phyloP scores from a whole-genome alignment of 2,888 invertebrate genomes.

The Malthinus seriepunctatus region DNA sequence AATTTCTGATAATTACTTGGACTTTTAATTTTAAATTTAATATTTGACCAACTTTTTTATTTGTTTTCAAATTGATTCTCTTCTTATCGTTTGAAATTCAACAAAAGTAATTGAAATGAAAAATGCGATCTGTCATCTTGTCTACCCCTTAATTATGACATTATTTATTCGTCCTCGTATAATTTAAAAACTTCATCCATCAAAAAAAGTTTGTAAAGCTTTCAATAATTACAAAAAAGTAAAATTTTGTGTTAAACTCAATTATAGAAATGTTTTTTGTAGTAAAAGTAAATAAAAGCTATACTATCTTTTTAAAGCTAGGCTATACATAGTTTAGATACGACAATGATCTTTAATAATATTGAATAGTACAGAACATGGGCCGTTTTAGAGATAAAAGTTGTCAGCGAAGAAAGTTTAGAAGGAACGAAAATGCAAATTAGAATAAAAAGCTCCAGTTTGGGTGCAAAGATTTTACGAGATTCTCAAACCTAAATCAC shows the following conservation, averaged over 20 bases:
- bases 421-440: conserved; percentile 45
- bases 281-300: no score
- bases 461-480: conserved; percentile 43
- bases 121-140: conserved; percentile 43
- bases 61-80: conserved; percentile 43
- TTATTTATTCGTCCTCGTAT: conserved; percentile 28
- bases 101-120: conserved; percentile 47
- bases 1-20: conserved; percentile 41
- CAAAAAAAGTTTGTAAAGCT: conserved; percentile 24
- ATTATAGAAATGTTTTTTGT: conserved; percentile 2
- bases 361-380: conserved; percentile 48
- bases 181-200: conserved; percentile 34
- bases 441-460: conserved; percentile 46
- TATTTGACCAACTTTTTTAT: conserved; percentile 42
- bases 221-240: conserved; percentile 28
- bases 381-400: conserved; percentile 47
- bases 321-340: conserved; percentile 4
- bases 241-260: neutral
- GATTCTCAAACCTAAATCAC: conserved; percentile 45
- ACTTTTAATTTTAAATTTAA: conserved; percentile 46
- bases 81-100: conserved; percentile 44
- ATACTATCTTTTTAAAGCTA: no score
- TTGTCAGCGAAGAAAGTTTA: conserved; percentile 48
- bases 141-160: conserved; percentile 9
- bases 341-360: conserved; percentile 44